Evolutionary conservation across 2,113 vertebrate genomes (phyloP).

Genomic region (Nothoprocta pentlandii): DNA sequence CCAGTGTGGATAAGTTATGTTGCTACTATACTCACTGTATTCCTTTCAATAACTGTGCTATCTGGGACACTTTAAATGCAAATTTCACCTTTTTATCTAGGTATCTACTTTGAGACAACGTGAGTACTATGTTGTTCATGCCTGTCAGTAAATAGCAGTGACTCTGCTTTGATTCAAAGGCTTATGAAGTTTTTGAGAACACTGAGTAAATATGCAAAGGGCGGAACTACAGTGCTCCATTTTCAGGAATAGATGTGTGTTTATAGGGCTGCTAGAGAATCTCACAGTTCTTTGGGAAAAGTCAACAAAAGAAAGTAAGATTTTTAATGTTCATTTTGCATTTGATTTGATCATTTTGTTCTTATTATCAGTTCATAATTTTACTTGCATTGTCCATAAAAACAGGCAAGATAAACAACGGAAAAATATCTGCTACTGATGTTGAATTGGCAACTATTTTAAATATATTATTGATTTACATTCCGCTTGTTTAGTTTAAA

Average conservation of each 20-base stretch:
- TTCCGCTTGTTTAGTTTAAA: neutral
- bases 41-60: neutral
- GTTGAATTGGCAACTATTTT: neutral
- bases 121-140: neutral
- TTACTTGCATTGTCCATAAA: neutral
- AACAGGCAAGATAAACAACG: neutral
- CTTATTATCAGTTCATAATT: neutral
- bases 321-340: neutral
- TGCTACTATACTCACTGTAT: neutral
- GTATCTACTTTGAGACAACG: neutral
- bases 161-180: neutral
- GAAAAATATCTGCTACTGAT: neutral
- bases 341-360: neutral
- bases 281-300: neutral
- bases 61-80: neutral
- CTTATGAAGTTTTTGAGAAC: conserved; percentile 4
- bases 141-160: neutral
- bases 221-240: neutral
- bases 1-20: neutral
- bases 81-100: neutral
- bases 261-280: neutral
- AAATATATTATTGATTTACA: neutral
- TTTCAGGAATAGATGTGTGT: neutral
- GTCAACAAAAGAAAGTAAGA: neutral
- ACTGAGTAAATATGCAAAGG: neutral